These are phyloP conservation scores for Silurus lanzhouensis DNA, from an alignment of 2,797 vertebrate species.

Conservation along the genomic window DNA sequence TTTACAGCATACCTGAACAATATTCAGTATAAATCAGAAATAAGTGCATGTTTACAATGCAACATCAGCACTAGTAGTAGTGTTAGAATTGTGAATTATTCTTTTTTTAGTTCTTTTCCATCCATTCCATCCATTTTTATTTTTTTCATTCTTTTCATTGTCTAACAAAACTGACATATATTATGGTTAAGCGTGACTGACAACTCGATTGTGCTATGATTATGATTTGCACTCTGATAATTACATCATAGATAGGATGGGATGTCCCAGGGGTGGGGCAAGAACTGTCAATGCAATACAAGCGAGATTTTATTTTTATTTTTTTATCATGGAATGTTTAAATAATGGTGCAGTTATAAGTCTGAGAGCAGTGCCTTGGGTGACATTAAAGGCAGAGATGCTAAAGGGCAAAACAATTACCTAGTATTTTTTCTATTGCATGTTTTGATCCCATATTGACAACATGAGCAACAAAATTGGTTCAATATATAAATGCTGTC, in stretches of 20 bases:
- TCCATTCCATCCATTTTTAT: neutral
- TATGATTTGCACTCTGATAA: neutral
- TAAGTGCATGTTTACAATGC: neutral
- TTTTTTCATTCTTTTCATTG: neutral
- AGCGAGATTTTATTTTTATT: neutral
- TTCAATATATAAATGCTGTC: constrained; percentile 13
- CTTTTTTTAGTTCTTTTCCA: neutral
- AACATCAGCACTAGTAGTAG: neutral
- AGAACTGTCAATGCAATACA: neutral
- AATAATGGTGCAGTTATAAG: neutral
- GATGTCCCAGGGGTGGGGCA: neutral
- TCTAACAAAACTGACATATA: neutral
- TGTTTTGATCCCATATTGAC: constrained; percentile 11
- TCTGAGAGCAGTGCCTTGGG: neutral
- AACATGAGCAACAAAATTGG: constrained; percentile 3
- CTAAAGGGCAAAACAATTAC: neutral
- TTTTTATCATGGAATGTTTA: neutral
- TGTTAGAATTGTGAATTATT: neutral
- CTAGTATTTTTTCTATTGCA: neutral
- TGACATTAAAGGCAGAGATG: neutral
- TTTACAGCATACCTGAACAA: neutral
- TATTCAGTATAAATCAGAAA: neutral
- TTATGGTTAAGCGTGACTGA: neutral
- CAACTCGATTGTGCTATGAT: constrained; percentile 23
- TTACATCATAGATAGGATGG: constrained; percentile 7